phyloP scores from a whole-genome alignment of 1,140 invertebrate genomes.

The Oreohelix idahoensis region DNA sequence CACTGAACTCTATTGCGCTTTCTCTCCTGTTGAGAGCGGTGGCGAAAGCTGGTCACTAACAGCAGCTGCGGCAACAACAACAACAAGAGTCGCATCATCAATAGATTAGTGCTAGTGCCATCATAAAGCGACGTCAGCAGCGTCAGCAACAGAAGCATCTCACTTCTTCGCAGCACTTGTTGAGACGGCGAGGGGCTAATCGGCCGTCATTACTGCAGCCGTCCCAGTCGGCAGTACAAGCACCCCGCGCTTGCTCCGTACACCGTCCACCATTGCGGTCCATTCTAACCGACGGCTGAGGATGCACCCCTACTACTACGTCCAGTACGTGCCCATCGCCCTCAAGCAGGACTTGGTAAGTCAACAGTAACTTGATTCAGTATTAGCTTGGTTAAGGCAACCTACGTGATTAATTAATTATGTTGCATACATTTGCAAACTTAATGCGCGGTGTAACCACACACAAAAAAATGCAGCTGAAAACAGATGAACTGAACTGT shows the following conservation, averaged over 20 bases:
- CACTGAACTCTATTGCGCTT: background rate
- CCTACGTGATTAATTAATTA: no score
- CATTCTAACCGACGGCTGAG: constrained; percentile 53
- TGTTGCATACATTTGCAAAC: no score
- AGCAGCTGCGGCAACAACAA: background rate
- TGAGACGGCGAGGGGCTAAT: constrained; percentile 42
- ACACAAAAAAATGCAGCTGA: no score
- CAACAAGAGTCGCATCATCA: background rate
- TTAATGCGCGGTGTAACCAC: no score
- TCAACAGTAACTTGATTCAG: background rate
- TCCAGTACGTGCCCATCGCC: constrained; percentile 63
- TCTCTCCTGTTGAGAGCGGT: background rate
- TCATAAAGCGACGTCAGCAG: constrained; percentile 23
- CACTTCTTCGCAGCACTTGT: constrained; percentile 29
- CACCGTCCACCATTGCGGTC: constrained; percentile 50
- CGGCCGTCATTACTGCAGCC: constrained; percentile 41
- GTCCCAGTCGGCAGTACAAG: constrained; percentile 18
- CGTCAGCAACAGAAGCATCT: background rate
- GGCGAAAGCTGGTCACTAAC: background rate
- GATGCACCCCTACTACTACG: constrained; percentile 68
- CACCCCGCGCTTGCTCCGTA: constrained; percentile 18
- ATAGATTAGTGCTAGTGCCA: constrained; percentile 13
- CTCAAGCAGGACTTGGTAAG: constrained; percentile 61
- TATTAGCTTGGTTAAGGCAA: no score
- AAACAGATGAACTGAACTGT: no score